A percentile compares a stretch with the other conserved stretches of the same genome.
Conservation (phyloP, 1,140 invertebrate species). For the Cydia amplana region DNA sequence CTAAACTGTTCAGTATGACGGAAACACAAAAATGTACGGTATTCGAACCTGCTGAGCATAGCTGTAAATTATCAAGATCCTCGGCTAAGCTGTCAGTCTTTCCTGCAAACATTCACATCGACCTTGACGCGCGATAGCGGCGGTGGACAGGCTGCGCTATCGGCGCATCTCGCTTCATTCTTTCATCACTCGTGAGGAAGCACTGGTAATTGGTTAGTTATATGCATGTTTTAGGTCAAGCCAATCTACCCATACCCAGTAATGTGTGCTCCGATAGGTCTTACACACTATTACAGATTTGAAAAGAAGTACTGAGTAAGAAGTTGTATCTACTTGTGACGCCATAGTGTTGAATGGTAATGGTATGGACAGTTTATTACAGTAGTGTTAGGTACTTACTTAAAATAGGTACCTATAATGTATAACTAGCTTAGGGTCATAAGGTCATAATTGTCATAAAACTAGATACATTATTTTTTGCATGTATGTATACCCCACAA, state of each 20-base stretch:
- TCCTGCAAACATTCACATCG: constrained; percentile 10
- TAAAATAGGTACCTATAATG: too few species aligned
- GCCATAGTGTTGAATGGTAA: too few species aligned
- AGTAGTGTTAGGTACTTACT: too few species aligned
- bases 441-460: too few species aligned
- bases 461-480: too few species aligned
- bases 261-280: neutral
- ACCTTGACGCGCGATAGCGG: constrained; percentile 27
- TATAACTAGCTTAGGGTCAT: too few species aligned
- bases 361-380: too few species aligned
- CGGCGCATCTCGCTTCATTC: constrained; percentile 19
- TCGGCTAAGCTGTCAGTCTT: constrained; percentile 14
- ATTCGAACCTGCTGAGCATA: neutral
- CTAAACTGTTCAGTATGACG: neutral
- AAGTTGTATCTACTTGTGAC: too few species aligned
- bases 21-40: neutral
- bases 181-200: constrained; percentile 26
- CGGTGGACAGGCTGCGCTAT: constrained; percentile 14
- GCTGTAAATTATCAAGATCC: constrained; percentile 30
- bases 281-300: neutral
- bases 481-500: too few species aligned
- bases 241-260: neutral
- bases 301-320: too few species aligned
- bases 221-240: neutral
- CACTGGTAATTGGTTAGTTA: constrained; percentile 19